A percentile compares a stretch with the other conserved stretches of the same genome.
Conservation (phyloP, 1,140 invertebrate species). For the Drosophila auraria region DNA sequence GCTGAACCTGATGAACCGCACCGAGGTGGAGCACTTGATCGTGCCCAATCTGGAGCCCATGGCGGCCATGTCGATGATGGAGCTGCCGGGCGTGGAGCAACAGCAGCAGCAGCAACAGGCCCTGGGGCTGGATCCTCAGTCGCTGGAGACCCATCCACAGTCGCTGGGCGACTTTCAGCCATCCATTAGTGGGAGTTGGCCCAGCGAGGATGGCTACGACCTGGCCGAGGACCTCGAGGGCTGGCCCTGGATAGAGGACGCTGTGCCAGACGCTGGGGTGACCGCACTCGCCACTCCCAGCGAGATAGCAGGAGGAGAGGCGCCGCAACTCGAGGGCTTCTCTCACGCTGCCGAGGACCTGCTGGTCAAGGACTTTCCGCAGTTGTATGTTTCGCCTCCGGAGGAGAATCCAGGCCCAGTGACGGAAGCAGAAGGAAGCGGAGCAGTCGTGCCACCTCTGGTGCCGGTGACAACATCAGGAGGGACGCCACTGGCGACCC, state of each 20-base stretch:
- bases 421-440: not conserved
- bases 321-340: slow-evolving; percentile 33
- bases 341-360: slow-evolving; percentile 54
- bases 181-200: slow-evolving; percentile 52
- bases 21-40: slow-evolving; percentile 78
- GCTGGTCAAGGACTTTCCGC: slow-evolving; percentile 63
- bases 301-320: not conserved
- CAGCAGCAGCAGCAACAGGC: slow-evolving; percentile 19
- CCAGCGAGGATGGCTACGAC: slow-evolving; percentile 68
- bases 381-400: slow-evolving; percentile 44
- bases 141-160: slow-evolving; percentile 14
- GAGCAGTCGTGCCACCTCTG: slow-evolving; percentile 51
- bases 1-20: slow-evolving; percentile 82
- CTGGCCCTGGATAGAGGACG: slow-evolving; percentile 71
- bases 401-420: not conserved
- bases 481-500: not conserved
- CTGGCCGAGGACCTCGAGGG: slow-evolving; percentile 68
- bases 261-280: slow-evolving; percentile 19
- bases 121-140: slow-evolving; percentile 38
- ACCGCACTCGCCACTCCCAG: slow-evolving; percentile 9
- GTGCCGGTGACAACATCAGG: slow-evolving; percentile 52
- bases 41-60: slow-evolving; percentile 91
- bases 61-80: slow-evolving; percentile 53
- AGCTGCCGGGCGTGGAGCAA: slow-evolving; percentile 86
- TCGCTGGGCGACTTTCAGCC: slow-evolving; percentile 64